phyloP scores from a whole-genome alignment of 2,888 invertebrate genomes.

The Campoletis raptor region DNA sequence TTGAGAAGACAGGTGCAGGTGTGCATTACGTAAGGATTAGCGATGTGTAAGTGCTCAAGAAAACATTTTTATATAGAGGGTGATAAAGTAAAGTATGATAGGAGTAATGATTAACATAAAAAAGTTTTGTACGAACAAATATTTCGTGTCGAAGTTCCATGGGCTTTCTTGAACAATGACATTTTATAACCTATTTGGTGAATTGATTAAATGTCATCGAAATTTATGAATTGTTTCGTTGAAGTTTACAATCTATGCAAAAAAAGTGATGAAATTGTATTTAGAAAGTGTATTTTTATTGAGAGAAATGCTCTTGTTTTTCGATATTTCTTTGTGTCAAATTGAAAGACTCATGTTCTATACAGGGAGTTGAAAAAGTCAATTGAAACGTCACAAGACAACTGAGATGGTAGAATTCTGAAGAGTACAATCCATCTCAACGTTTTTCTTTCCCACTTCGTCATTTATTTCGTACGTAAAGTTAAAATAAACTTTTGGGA shows the following conservation, averaged over 20 bases:
- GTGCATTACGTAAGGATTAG: conserved; percentile 49
- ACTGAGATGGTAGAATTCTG: not conserved
- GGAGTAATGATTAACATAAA: not conserved
- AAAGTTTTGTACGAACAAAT: not conserved
- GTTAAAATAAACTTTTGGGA: not conserved
- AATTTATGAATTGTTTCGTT: not conserved
- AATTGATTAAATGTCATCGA: not conserved
- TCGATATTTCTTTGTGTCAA: not conserved
- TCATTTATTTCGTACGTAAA: not conserved
- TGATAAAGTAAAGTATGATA: not conserved
- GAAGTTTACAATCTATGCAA: not conserved
- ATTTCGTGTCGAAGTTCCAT: not conserved
- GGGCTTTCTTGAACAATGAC: not conserved
- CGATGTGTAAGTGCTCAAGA: conserved; percentile 30
- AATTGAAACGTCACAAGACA: not conserved
- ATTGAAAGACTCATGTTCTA: not conserved
- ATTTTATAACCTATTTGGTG: not conserved
- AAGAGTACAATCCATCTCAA: not conserved
- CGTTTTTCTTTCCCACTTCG: not conserved
- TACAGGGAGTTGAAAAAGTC: not conserved
- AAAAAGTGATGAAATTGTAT: not conserved
- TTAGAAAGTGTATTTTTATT: too few relatives aligned
- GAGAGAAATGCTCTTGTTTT: not conserved
- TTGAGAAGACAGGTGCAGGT: conserved; percentile 77
- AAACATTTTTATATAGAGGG: conserved; percentile 4